Evolutionary conservation across 2,113 vertebrate species (phyloP), one percentile per base, ranked within the genome.

Genomic region (Mandrillus leucophaeus): DNA sequence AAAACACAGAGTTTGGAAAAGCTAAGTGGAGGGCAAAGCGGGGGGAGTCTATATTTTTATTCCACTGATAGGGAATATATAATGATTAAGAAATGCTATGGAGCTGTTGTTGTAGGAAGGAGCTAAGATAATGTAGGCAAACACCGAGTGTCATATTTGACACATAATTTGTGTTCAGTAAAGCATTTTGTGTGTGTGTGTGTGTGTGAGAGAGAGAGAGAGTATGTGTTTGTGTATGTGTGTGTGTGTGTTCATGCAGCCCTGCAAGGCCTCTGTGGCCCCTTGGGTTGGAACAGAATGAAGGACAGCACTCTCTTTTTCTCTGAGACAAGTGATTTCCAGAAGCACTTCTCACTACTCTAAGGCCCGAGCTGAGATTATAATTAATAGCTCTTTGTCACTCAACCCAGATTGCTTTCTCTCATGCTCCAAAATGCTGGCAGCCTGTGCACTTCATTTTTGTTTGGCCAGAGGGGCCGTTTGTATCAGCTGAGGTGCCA

Each of bases 371-470:
- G 52, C 78, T 50, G 59, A 66, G 61, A 79, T 92, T 80, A 85
- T 91, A 96, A 98, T 98, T 93, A 98, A 97, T 89, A 97, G 96
- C 89, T 43, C 55, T 90, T 43, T 25, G 20, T 95, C 64, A 52
- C 84, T 94, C 83, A 93, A 70, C 90, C 89, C 79, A 89, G 88
- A 61, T 95, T 96, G 97, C 90, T 81, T 80, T n/a, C 45, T 45
- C 84, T 64, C 73, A 27, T 17, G 48, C 6, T 73, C 92, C 2
- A 25, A 93, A 88, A 20, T 2, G 20, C 17, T 68, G 27, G 61
- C 61, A 96, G 70, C 17, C 96, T 73, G 7, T 32, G 55, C 23
- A 82, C 73, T 93, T 95, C 20, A 75, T 70, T 87, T 72, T 94
- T 38, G 68, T 95, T 96, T 95, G 93, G 32, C 57, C 57, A 79